Conservation (phyloP, 1,140 invertebrate species). For the Drosophila orena region DNA sequence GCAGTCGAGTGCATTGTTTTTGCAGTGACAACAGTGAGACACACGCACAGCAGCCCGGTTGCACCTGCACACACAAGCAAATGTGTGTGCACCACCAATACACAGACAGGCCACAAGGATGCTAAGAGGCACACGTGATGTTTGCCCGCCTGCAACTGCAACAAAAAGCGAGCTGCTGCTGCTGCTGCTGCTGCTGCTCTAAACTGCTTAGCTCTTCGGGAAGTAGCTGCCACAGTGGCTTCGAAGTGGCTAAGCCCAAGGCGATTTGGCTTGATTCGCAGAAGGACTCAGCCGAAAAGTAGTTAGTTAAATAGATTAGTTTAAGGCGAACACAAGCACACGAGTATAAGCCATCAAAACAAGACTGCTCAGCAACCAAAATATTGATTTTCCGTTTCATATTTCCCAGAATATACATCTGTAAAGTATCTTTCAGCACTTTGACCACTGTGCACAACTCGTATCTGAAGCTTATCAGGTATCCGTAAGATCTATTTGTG, state of each 20-base stretch:
- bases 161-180: conserved; percentile 51
- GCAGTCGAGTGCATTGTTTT: conserved; percentile 70
- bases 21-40: conserved; percentile 65
- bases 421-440: background rate
- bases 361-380: background rate
- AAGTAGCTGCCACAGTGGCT: conserved; percentile 29
- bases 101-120: conserved; percentile 12
- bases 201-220: conserved; percentile 36
- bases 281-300: conserved; percentile 1
- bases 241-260: conserved; percentile 1
- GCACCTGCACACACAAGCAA: conserved; percentile 35
- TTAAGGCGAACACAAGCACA: conserved; percentile 3
- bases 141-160: conserved; percentile 55
- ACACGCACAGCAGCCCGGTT: conserved; percentile 23
- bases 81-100: conserved; percentile 4
- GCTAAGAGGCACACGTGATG: conserved; percentile 50
- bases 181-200: conserved; percentile 29
- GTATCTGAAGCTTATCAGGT: conserved; percentile 49
- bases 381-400: conserved; percentile 10
- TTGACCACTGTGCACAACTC: conserved; percentile 24
- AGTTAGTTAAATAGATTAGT: conserved; percentile 27
- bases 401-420: background rate
- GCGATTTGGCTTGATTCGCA: conserved; percentile 19
- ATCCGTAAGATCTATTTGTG: conserved; percentile 75
- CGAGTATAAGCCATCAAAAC: conserved; percentile 1